These are phyloP conservation scores for Automeris io DNA, from an alignment of 2,888 invertebrate genomes.

Conservation along the genomic window DNA sequence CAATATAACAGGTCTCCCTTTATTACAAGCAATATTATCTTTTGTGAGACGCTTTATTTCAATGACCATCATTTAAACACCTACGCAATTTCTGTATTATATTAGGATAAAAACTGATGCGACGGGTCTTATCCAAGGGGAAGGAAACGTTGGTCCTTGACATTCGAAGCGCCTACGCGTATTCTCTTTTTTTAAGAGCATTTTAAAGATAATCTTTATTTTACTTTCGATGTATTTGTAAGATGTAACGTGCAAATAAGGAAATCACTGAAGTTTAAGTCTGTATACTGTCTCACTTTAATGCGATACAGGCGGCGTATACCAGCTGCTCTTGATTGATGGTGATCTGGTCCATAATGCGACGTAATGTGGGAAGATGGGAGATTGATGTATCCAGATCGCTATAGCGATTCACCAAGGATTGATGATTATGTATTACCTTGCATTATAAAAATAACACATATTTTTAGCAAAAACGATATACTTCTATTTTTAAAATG, in stretches of 20 bases:
- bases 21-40: no score
- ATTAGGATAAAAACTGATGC: no score
- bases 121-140: conserved; percentile 5
- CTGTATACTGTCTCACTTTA: conserved; percentile 6
- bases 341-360: conserved; percentile 37
- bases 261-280: conserved; percentile 1
- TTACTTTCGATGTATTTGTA: conserved; percentile 3
- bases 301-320: conserved; percentile 13
- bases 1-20: no score
- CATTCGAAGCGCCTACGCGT: background rate
- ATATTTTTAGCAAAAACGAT: background rate
- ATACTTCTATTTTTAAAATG: no score
- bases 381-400: conserved; percentile 37
- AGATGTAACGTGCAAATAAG: background rate
- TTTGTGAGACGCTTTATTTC: no score
- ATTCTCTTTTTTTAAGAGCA: conserved; percentile 7
- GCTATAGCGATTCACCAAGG: conserved; percentile 3
- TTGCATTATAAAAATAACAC: background rate
- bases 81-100: conserved; percentile 1
- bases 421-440: conserved; percentile 2
- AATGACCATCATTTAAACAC: background rate
- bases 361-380: conserved; percentile 35
- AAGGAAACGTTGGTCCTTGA: conserved; percentile 4
- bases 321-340: conserved; percentile 59
- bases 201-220: background rate